Base-by-base conservation (phyloP, 2,113 vertebrate genomes). In the Aplodontia rufa region DNA sequence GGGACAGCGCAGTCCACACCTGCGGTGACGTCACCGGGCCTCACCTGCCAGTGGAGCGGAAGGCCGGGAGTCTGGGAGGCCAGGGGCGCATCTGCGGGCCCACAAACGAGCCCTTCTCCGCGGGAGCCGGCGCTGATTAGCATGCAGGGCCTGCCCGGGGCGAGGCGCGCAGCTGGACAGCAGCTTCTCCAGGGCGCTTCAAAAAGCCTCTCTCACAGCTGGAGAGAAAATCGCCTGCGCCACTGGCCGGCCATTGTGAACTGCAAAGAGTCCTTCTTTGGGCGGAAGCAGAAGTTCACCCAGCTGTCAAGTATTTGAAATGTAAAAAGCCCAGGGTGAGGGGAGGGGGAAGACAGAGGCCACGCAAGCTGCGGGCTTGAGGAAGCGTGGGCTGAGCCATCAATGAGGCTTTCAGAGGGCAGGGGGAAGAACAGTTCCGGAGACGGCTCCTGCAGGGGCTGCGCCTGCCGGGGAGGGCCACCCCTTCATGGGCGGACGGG, bases 221-320 rank as follows among this genome's bases (percentile, higher is more conserved):
- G 98, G 98, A 98, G 98, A 97, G 97, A 98, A 97, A 97, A 96
- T 96, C 98, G 98, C 98, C 97, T 96, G 97, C 96, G 98, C 97
- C 97, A 93, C 97, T 97, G 98, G 96, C 97, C 86, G 89, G 90
- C 97, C 98, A 98, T 98, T 98, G 98, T 98, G 98, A 97, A 86
- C 96, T 69, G 97, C 96, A 96, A 97, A 98, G 98, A 93, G 98
- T 97, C 98, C 98, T 98, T 97, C 98, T 98, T 95, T 75, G 96
- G 98, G 98, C 97, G 98, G 98, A 99, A 98, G 98, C 97, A 95
- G 98, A 97, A 98, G 98, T 97, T 98, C 98, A 97, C 97, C 98
- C 98, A 99, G 98, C 98, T 98, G 98, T 98, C 98, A 97, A 98
- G 97, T 91, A 91, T 98, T 98, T 97, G 98, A 98, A 98, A 98